Percentiles rank a stretch among this genome's conserved stretches.
These are phyloP conservation scores for Setophaga coronata DNA, from an alignment of 2,113 vertebrate genomes.

Conservation along the genomic window DNA sequence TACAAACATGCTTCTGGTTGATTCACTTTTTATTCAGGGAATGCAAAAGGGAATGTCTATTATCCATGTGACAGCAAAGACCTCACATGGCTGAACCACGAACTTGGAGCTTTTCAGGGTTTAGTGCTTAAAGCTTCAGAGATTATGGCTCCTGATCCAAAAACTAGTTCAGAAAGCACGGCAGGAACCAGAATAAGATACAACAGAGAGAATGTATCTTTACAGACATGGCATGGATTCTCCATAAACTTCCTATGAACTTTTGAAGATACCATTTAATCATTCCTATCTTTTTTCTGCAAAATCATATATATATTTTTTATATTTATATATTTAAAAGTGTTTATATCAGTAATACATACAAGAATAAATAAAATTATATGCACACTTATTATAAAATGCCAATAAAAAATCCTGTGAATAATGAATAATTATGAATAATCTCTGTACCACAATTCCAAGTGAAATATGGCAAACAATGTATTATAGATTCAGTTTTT, in stretches of 20 bases:
- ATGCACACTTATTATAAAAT: neutral
- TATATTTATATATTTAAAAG: too few relatives aligned
- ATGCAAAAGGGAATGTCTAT: slow-evolving; percentile 1
- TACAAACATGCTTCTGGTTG: neutral
- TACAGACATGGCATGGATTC: fast-evolving
- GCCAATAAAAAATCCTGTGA: neutral
- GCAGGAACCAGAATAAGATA: neutral
- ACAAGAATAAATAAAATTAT: neutral
- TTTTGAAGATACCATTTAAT: neutral
- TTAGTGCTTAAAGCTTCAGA: neutral
- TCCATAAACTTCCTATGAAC: neutral
- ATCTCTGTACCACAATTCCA: neutral
- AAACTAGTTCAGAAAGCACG: neutral
- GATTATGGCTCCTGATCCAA: neutral
- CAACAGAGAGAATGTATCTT: neutral
- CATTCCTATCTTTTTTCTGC: neutral
- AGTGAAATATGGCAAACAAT: neutral
- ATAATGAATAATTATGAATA: neutral
- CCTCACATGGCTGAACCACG: slow-evolving; percentile 5
- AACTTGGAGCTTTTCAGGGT: neutral
- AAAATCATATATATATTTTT: neutral
- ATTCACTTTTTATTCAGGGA: neutral
- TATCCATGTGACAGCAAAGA: slow-evolving; percentile 25
- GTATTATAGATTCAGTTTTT: neutral
- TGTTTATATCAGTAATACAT: neutral